Base-by-base conservation (phyloP, 2,797 vertebrate species). In the Amblyopsis hoosieri region DNA sequence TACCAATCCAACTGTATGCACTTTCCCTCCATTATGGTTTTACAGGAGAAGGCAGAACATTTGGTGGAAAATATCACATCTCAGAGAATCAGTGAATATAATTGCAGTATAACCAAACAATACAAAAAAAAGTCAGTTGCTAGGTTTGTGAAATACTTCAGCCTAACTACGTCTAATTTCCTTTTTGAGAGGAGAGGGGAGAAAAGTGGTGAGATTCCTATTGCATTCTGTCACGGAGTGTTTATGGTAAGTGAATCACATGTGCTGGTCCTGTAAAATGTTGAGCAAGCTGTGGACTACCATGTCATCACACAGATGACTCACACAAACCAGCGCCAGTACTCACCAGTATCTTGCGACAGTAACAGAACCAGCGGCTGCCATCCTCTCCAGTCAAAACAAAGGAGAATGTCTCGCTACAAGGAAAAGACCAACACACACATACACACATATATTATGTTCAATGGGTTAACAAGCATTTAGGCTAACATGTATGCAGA, bases 311-410 rank as follows among this genome's bases (percentile, higher is more conserved):
- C 55, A 72, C 60, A 57, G 11, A 13, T 12, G 69, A 75, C 49
- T 80, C 62, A 87, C 17, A 54, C 50, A 19, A 57, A 73, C 58
- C 62, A 23, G 64, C 49, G 55, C 67, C 13, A 19, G 33, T 3
- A 62, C 95, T 95, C 89, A 99, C 98, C 95, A 99, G 83, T 72
- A 99, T 96, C 88, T 97, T 99, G 75, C 94, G 95, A 91, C 98
- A 99, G 85, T 99, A 99, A 69, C 98, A 96, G 83, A 99, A 99
- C 95, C 96, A 97, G 69, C 98, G 95, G 80, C 96, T 96, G 65
- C 97, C 98, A 17, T 99, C 98, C 85, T 99, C 98, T 45, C 96
- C 95, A 2, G 97, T 99, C 83, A 99, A 87, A 58, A 99, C 96
- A 11, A 99, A 99, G 59, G 98, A 99, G 89, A 99, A 99, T 0